phyloP scores from a whole-genome alignment of 2,888 invertebrate genomes.

The Spilosoma lubricipeda region DNA sequence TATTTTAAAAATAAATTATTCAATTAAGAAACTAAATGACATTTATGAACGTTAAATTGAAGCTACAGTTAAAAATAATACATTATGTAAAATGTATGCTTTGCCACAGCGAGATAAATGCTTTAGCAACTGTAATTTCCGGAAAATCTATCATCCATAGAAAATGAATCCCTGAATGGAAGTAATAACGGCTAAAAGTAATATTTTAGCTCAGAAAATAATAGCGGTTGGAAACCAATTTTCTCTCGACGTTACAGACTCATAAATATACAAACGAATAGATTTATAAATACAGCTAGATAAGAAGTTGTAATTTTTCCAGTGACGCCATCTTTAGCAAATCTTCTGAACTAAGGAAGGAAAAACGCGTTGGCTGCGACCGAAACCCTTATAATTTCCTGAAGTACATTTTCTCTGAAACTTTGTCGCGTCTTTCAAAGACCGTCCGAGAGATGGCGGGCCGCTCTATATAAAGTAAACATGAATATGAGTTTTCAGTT shows the following conservation, averaged over 20 bases:
- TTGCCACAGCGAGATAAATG: neutral
- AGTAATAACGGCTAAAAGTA: neutral
- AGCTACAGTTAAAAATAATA: too few relatives aligned
- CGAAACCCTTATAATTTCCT: constrained; percentile 36
- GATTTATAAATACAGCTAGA: neutral
- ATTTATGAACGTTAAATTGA: too few relatives aligned
- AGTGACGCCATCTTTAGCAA: constrained; percentile 42
- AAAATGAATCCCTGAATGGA: neutral
- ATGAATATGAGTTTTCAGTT: neutral
- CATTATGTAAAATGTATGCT: neutral
- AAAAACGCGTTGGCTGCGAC: constrained; percentile 1
- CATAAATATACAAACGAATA: neutral
- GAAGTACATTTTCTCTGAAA: constrained; percentile 33
- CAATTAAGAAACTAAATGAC: too few relatives aligned
- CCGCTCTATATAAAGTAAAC: neutral
- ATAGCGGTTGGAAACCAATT: neutral
- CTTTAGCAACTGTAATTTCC: constrained; percentile 4
- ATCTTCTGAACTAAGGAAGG: constrained; percentile 34
- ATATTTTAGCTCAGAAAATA: neutral
- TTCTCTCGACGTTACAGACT: neutral
- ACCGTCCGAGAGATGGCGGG: constrained; percentile 42
- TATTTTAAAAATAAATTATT: too few relatives aligned
- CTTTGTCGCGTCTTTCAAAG: constrained; percentile 25
- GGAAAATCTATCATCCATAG: neutral
- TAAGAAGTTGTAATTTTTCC: neutral